A percentile compares a stretch with the other conserved stretches of the same genome.
Conservation (phyloP, 23 tunicate species). For the Botrylloides violaceus region DNA sequence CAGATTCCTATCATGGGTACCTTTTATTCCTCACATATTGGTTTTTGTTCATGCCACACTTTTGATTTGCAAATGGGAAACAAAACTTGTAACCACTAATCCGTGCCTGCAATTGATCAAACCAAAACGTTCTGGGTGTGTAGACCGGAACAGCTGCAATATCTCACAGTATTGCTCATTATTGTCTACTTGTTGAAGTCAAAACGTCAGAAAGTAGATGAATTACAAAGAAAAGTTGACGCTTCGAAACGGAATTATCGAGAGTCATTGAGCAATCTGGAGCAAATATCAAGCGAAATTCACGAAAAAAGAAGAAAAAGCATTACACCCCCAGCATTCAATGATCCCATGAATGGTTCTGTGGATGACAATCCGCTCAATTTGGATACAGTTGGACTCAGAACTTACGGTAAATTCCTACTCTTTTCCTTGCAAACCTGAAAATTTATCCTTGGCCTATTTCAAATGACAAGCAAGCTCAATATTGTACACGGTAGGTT, state of each 20-base stretch:
- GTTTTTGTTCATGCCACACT: too few species aligned
- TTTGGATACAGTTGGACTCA: constrained; percentile 34
- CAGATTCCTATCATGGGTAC: too few species aligned
- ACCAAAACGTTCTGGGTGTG: too few species aligned
- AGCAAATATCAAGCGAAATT: constrained; percentile 66
- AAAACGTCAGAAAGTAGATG: constrained; percentile 56
- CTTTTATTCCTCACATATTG: too few species aligned
- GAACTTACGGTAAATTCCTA: constrained; percentile 46
- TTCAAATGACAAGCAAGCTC: not conserved
- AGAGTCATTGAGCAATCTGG: constrained; percentile 48
- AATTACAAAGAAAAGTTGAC: constrained; percentile 37
- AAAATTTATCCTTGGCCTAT: not conserved
- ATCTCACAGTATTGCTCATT: too few species aligned
- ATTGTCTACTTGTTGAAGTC: too few species aligned
- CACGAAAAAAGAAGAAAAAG: constrained; percentile 54
- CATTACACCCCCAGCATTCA: not conserved
- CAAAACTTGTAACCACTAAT: too few species aligned
- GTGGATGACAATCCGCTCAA: constrained; percentile 13
- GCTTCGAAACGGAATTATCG: constrained; percentile 51
- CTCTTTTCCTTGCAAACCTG: not conserved
- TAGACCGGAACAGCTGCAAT: too few species aligned
- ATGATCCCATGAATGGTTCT: constrained; percentile 13
- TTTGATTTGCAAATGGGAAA: too few species aligned
- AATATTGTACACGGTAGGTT: too few species aligned
- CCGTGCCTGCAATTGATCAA: too few species aligned